These are phyloP conservation scores for Steinernema feltiae DNA, from an alignment of 1,140 invertebrate species.

Conservation along the genomic window DNA sequence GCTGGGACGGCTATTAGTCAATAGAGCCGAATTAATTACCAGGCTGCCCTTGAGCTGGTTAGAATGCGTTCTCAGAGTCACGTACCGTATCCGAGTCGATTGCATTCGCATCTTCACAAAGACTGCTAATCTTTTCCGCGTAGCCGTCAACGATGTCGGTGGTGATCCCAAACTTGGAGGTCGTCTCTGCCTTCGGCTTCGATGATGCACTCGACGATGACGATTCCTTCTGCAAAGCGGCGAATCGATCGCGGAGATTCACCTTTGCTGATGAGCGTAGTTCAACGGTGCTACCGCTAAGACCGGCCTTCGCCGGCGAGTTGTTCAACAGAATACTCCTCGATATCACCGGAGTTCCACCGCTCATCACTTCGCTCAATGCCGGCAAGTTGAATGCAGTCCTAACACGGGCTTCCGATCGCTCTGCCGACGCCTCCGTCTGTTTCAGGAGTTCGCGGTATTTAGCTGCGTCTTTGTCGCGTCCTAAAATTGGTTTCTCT, in stretches of 20 bases:
- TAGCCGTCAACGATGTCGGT: not conserved
- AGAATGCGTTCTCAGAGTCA: not conserved
- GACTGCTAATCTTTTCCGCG: not conserved
- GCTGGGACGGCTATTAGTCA: too few relatives aligned
- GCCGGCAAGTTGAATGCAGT: not conserved
- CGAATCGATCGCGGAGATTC: not conserved
- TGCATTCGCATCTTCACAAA: too few relatives aligned
- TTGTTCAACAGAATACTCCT: not conserved
- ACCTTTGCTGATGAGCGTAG: not conserved
- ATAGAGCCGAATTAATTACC: too few relatives aligned
- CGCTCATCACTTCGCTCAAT: not conserved
- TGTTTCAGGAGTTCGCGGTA: not conserved
- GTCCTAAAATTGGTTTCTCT: not conserved
- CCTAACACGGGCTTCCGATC: not conserved
- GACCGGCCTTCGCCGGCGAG: not conserved
- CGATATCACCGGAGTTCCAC: not conserved
- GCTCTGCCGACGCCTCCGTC: not conserved
- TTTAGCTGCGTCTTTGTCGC: not conserved
- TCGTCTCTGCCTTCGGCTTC: not conserved
- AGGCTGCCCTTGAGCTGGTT: too few relatives aligned
- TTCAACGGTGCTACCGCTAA: not conserved
- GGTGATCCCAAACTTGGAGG: not conserved
- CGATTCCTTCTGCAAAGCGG: not conserved
- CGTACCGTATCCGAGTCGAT: not conserved
- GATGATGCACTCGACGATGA: not conserved